A percentile compares a stretch with the other conserved stretches of the same genome.
phyloP scores from a whole-genome alignment of 2,113 vertebrate genomes.

The Leucoraja erinaceus region DNA sequence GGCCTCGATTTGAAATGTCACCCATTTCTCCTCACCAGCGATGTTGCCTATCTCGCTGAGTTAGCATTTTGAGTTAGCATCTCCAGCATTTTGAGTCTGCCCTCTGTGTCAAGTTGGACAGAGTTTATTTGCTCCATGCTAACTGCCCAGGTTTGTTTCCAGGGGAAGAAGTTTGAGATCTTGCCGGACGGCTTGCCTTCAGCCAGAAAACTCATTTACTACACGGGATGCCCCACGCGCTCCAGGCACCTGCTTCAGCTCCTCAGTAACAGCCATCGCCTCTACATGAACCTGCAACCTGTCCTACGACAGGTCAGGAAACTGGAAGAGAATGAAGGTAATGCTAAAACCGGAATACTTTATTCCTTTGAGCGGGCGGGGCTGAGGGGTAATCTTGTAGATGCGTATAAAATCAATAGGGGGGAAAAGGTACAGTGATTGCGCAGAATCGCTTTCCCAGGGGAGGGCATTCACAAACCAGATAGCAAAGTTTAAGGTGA shows the following conservation, averaged over 20 bases:
- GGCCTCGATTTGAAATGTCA: too few species aligned
- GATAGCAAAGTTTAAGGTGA: too few species aligned
- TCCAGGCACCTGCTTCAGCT: constrained; percentile 92
- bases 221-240: constrained; percentile 85
- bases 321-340: constrained; percentile 93
- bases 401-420: too few species aligned
- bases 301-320: constrained; percentile 84
- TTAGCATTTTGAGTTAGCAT: too few species aligned
- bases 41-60: too few species aligned
- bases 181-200: constrained; percentile 89
- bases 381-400: too few species aligned
- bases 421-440: too few species aligned
- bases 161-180: constrained; percentile 98
- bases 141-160: background rate
- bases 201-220: constrained; percentile 90
- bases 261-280: constrained; percentile 92
- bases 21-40: too few species aligned
- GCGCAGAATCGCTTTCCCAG: too few species aligned
- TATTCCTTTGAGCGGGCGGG: background rate
- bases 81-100: too few species aligned
- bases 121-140: background rate
- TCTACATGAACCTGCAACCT: constrained; percentile 97
- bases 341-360: background rate
- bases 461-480: too few species aligned
- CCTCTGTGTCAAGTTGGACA: background rate